Evolutionary conservation across 2,797 vertebrate genomes (phyloP), one percentile per base, ranked within the genome.

Genomic region (Petrocephalus sullivani): DNA sequence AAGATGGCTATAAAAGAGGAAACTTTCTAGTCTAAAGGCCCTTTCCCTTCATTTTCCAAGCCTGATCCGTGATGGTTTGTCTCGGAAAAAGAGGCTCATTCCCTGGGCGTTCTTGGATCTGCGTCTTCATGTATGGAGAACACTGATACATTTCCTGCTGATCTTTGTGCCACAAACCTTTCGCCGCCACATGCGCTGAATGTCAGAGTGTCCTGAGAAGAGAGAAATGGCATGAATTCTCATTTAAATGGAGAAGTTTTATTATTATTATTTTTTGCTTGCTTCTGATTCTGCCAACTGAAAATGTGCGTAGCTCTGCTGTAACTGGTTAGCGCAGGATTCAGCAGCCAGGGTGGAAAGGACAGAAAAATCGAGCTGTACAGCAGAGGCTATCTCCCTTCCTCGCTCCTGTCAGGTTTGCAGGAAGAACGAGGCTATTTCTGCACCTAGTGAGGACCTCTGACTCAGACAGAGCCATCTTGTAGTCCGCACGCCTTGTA

Each of bases 361-460:
- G 12, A 10, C 1, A 14, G 81, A 23, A 2, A 23, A 51, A 94
- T 94, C 92, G 94, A 92, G 93, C 95, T 94, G 94, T 94, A 93
- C 93, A 33, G 61, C 28, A 23, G 94, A 90, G 91, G 67, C 91
- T 87, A 90, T 89, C 91, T 92, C 91, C 93, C 92, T 92, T 61
- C 87, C 92, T 91, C 90, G 90, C 91, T 93, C 92, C 91, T 92
- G 91, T 90, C 90, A 92, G 92, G 89, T 92, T 91, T 93, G 90
- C 91, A 90, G 81, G 49, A 83, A 83, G 81, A 58, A 87, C 88
- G 87, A 41, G 51, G 90, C 53, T 53, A 67, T 89, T 90, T 86
- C 84, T 86, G 88, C 85, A 87, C 33, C 54, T 78, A 33, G 60
- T 54, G 23, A 85, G 16, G 49, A 28, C 56, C 37, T 83, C 81